Base-by-base conservation (phyloP, 2,113 vertebrate genomes). In the Clarias batrachus region DNA sequence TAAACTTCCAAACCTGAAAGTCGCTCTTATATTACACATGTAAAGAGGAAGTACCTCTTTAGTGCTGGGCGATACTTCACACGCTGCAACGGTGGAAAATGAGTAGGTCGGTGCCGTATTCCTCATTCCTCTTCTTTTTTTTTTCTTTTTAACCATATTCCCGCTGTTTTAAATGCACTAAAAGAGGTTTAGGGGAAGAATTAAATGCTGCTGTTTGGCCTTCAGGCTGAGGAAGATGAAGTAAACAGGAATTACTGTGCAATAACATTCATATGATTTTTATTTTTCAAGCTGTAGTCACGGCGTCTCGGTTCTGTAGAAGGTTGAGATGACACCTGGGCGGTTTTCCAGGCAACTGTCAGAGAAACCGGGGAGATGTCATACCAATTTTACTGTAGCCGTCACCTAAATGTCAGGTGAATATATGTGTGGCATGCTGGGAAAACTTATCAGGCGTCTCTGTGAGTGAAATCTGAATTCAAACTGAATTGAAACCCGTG, bases 361-460 rank as follows among this genome's bases (percentile, higher is more conserved):
- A 27, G 25, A 78, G 60, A 52, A 52, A 79, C 74, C 68, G 33
- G 57, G 30, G 57, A 48, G 74, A 82, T 48, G 76, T 27, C 27
- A n/a, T 68, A 71, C 66, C 41, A 56, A 54, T 79, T 79, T 10
- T 19, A 33, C 17, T 56, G 23, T 59, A 41, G 37, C 77, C 37
- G 63, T 63, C 63, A 78, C 19, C 68, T 60, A 21, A 21, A 74
- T 57, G 68, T 81, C 76, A 59, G 82, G 56, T 60, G 33, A 80
- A 62, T 80, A 25, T 37, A 37, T 23, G 19, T 23, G 19, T 37
- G 78, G 78, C 78, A 62, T 80, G 78, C 30, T 37, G 57, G 30
- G 57, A 37, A 80, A 80, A 37, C 78, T 80, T 57, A 62, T 80
- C 56, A 11, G n/a, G 21, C 19, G 16, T 21, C 77, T 59, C 76